These are phyloP conservation scores for Pristionchus exspectatus DNA, from an alignment of 2,888 invertebrate species.

Conservation along the genomic window DNA sequence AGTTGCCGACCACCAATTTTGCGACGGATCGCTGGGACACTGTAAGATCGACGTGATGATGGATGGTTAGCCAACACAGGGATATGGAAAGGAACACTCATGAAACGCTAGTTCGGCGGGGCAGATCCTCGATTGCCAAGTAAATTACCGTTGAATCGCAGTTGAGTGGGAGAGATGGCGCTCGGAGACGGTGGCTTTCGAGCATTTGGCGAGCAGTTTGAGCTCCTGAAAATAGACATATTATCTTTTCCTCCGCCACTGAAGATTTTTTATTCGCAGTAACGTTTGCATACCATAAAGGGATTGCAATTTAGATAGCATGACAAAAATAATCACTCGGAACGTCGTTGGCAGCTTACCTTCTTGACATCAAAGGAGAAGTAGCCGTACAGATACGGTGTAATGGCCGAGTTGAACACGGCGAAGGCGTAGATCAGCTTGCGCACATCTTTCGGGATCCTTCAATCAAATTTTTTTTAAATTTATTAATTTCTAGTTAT, in stretches of 20 bases:
- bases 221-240: constrained; percentile 57
- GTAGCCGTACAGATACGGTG: constrained; percentile 93
- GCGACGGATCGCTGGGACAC: neutral
- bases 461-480: constrained; percentile 56
- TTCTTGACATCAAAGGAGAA: constrained; percentile 75
- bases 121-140: neutral
- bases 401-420: constrained; percentile 95
- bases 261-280: too few species aligned
- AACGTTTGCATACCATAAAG: too few species aligned
- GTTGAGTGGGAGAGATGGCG: constrained; percentile 48
- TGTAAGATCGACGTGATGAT: neutral
- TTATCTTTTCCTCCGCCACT: neutral
- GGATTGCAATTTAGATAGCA: too few species aligned
- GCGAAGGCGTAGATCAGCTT: constrained; percentile 90
- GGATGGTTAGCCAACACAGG: neutral
- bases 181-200: constrained; percentile 64
- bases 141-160: constrained; percentile 49
- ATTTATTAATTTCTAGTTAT: neutral
- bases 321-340: neutral
- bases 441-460: constrained; percentile 71
- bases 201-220: constrained; percentile 63
- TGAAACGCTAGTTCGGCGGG: neutral
- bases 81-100: neutral
- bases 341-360: neutral
- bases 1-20: neutral